phyloP scores from a whole-genome alignment of 2,113 vertebrate species.

The Forbesichthys agassizii region DNA sequence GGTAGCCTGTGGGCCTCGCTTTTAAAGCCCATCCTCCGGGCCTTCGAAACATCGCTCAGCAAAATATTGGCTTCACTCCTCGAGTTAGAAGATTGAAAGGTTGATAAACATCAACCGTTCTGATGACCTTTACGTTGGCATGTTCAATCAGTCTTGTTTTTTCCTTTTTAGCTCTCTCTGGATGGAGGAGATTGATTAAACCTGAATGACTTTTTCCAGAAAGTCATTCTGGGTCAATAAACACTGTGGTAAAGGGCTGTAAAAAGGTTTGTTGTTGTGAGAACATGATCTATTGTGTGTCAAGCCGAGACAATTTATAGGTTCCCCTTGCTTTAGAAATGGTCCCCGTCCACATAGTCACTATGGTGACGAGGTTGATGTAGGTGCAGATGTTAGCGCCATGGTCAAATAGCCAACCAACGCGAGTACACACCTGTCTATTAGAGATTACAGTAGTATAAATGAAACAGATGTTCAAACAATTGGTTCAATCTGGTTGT shows the following conservation, averaged over 20 bases:
- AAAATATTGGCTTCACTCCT: slow-evolving; percentile 42
- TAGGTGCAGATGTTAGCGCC: slow-evolving; percentile 50
- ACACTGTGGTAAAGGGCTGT: slow-evolving; percentile 52
- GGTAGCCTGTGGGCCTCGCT: slow-evolving; percentile 25
- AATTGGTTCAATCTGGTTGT: slow-evolving; percentile 22
- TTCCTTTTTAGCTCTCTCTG: slow-evolving; percentile 28
- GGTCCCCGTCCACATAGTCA: slow-evolving; percentile 29
- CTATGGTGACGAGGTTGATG: slow-evolving; percentile 43
- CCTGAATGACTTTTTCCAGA: slow-evolving; percentile 51
- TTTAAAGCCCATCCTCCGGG: slow-evolving; percentile 41
- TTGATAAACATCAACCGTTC: slow-evolving; percentile 57
- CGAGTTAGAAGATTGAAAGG: slow-evolving; percentile 15
- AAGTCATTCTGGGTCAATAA: slow-evolving; percentile 52
- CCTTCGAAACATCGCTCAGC: slow-evolving; percentile 53
- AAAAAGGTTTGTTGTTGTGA: slow-evolving; percentile 34
- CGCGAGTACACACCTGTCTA: slow-evolving; percentile 29
- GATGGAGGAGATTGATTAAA: slow-evolving; percentile 59
- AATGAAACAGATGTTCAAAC: slow-evolving; percentile 11
- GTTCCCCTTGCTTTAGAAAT: slow-evolving; percentile 19
- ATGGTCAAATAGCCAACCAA: slow-evolving; percentile 45
- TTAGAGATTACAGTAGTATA: slow-evolving; percentile 41
- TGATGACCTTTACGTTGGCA: slow-evolving; percentile 64
- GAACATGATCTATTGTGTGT: slow-evolving; percentile 40
- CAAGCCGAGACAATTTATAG: slow-evolving; percentile 26
- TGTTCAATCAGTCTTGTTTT: slow-evolving; percentile 48